phyloP scores from a whole-genome alignment of 2,797 vertebrate genomes.

The Lagocephalus sceleratus region DNA sequence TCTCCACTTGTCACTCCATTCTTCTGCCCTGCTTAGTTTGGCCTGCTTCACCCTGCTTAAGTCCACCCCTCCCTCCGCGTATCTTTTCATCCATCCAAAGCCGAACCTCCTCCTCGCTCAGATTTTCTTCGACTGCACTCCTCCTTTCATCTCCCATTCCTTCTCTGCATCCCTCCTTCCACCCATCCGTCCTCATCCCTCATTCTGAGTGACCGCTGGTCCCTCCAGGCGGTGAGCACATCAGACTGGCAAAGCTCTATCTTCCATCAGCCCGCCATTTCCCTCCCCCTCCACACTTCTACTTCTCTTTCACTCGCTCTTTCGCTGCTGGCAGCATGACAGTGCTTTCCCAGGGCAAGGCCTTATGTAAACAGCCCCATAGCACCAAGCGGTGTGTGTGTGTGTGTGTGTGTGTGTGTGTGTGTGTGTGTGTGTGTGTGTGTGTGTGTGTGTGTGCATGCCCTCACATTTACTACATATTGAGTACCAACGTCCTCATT shows the following conservation, averaged over 20 bases:
- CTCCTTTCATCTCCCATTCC: constrained; percentile 65
- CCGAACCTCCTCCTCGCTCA: constrained; percentile 41
- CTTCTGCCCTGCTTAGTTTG: constrained; percentile 65
- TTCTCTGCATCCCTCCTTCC: constrained; percentile 58
- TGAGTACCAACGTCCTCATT: too few species aligned
- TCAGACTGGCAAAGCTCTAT: constrained; percentile 70
- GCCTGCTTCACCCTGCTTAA: constrained; percentile 56
- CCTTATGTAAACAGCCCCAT: constrained; percentile 76
- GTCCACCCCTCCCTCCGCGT: constrained; percentile 30
- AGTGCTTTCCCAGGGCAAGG: constrained; percentile 74
- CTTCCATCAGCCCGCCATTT: constrained; percentile 57
- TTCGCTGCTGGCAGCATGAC: constrained; percentile 69
- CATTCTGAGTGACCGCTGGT: constrained; percentile 71
- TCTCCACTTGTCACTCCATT: constrained; percentile 48
- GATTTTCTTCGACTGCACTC: constrained; percentile 55
- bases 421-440: constrained; percentile 18
- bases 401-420: constrained; percentile 40
- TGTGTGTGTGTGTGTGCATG: constrained; percentile 26
- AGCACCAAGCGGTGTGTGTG: constrained; percentile 51
- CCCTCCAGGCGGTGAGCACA: constrained; percentile 64
- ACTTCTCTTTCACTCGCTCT: constrained; percentile 60
- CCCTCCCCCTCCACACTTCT: constrained; percentile 43
- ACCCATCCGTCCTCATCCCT: constrained; percentile 69
- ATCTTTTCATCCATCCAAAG: constrained; percentile 59
- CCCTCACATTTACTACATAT: constrained; percentile 1